Percentiles rank a stretch among this genome's conserved stretches.
Conservation (phyloP, 2,113 vertebrate species). For the cattle (Bos taurus) region ARS-UCD2.0 NC_037349.1:41195001-41195500, state of each 20-base stretch:
- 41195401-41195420: slow-evolving; percentile 80
- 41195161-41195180: slow-evolving; percentile 54
- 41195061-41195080: slow-evolving; percentile 47
- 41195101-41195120: slow-evolving; percentile 58
- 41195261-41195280: slow-evolving; percentile 75
- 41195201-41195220: slow-evolving; percentile 5
- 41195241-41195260: slow-evolving; percentile 38
- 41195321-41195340: slow-evolving; percentile 79
- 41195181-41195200: slow-evolving; percentile 1
- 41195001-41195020: not conserved
- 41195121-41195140: slow-evolving; percentile 54
- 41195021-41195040: slow-evolving; percentile 15
- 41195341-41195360: slow-evolving; percentile 81
- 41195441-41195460: slow-evolving; percentile 73
- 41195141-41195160: slow-evolving; percentile 57
- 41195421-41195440: slow-evolving; percentile 73
- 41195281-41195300: slow-evolving; percentile 60
- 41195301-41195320: slow-evolving; percentile 76
- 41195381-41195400: slow-evolving; percentile 74
- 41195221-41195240: slow-evolving; percentile 52
- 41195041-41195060: not conserved
- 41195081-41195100: not conserved
- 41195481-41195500: slow-evolving; percentile 75
- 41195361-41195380: slow-evolving; percentile 75
- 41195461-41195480: slow-evolving; percentile 77